Conservation (phyloP, 2,797 vertebrate species). For the Myotis pilosus region DNA sequence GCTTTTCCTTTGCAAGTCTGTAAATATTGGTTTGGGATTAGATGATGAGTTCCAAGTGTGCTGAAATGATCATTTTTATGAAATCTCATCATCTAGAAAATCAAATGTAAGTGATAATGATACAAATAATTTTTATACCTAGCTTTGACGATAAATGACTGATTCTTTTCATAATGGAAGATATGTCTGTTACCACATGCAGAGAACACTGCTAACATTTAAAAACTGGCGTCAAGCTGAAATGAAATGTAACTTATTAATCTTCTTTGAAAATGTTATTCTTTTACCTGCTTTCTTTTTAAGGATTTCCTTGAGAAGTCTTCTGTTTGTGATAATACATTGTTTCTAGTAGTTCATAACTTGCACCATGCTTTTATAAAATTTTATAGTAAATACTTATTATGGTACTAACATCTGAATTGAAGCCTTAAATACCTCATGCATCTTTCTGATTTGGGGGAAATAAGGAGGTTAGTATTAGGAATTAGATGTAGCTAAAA, state of each 20-base stretch:
- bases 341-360: neutral
- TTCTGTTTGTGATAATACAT: neutral
- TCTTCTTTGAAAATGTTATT: neutral
- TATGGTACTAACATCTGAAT: neutral
- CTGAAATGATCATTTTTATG: neutral
- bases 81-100: neutral
- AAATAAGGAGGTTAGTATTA: neutral
- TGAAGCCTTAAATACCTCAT: neutral
- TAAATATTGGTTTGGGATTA: slow-evolving; percentile 46
- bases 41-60: neutral
- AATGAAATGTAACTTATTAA: neutral
- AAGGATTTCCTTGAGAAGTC: neutral
- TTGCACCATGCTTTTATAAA: neutral
- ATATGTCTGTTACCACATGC: neutral
- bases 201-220: neutral
- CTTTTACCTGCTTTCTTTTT: neutral
- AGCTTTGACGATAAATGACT: neutral
- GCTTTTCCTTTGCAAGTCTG: slow-evolving; percentile 1
- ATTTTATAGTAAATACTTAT: neutral
- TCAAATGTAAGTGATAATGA: neutral
- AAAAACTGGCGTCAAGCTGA: neutral
- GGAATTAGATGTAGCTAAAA: neutral
- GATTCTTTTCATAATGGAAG: neutral
- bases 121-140: neutral
- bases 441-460: neutral